phyloP scores from a whole-genome alignment of 2,888 invertebrate species.

The Ashinkailepas kermadecensis region DNA sequence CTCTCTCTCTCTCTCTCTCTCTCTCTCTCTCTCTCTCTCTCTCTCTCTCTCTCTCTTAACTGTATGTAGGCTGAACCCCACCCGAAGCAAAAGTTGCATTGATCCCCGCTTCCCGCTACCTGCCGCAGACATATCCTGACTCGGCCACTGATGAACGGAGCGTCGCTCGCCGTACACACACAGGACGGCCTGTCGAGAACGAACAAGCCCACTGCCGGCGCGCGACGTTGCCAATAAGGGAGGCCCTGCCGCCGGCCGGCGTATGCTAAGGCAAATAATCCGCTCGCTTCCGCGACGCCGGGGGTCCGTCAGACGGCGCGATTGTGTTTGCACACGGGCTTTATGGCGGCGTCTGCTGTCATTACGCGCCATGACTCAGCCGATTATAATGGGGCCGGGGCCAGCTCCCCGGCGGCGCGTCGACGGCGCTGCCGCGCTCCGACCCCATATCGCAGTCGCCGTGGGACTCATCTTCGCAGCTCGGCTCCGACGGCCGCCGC shows the following conservation, averaged over 20 bases:
- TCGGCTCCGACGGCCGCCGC: neutral
- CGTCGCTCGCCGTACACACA: no score
- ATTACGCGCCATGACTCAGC: neutral
- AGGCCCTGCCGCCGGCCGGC: neutral
- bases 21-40: no score
- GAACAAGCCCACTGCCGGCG: neutral
- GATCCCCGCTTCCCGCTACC: no score
- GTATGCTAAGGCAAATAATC: slow-evolving; percentile 6
- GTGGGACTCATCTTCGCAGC: neutral
- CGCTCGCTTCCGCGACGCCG: neutral
- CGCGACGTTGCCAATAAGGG: neutral
- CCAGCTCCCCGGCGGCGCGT: neutral
- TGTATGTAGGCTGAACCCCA: no score
- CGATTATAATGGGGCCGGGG: neutral
- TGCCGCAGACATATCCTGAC: no score
- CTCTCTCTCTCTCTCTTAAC: no score
- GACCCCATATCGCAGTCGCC: neutral
- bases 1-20: no score
- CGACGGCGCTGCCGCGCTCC: no score
- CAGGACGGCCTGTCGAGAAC: neutral
- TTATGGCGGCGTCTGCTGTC: neutral
- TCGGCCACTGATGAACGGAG: no score
- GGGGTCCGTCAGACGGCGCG: neutral
- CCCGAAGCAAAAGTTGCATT: no score
- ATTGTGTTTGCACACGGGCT: neutral